Evolutionary conservation across 2,888 invertebrate genomes (phyloP).

Genomic region (Rotaria sp.): DNA sequence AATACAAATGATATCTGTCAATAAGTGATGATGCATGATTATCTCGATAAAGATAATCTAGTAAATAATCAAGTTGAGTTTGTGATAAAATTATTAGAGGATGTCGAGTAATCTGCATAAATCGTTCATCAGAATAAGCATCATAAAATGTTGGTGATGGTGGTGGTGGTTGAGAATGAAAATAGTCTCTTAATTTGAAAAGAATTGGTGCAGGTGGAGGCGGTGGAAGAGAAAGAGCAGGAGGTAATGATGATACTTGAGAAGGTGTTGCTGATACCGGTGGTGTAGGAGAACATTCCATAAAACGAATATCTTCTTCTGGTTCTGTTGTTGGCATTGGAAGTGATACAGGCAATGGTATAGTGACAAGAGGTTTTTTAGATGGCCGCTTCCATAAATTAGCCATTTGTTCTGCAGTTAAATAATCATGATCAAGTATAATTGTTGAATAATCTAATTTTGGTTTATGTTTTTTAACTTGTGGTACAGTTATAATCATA

Average conservation of each 20-base stretch:
- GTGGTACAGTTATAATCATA: slow-evolving; percentile 22
- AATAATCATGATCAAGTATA: slow-evolving; percentile 8
- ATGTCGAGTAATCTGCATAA: background rate
- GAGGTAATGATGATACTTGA: background rate
- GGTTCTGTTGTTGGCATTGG: background rate
- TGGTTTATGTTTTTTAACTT: background rate
- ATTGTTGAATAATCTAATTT: background rate
- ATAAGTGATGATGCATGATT: background rate
- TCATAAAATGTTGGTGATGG: background rate
- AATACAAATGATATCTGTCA: slow-evolving; percentile 12
- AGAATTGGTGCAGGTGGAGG: background rate
- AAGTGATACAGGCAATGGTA: background rate
- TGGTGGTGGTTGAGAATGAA: background rate
- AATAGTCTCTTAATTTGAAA: background rate
- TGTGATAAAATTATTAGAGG: background rate
- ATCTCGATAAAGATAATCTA: background rate
- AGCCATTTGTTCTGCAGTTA: background rate
- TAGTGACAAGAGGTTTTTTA: background rate
- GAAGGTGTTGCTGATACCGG: background rate
- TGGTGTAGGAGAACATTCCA: slow-evolving; percentile 15
- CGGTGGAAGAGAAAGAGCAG: background rate
- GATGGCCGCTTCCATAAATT: background rate
- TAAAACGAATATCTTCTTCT: background rate
- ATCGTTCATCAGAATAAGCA: background rate
- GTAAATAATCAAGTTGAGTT: background rate